These are phyloP conservation scores for Chelonia mydas DNA, from an alignment of 2,797 vertebrate genomes.

Conservation along the genomic window DNA sequence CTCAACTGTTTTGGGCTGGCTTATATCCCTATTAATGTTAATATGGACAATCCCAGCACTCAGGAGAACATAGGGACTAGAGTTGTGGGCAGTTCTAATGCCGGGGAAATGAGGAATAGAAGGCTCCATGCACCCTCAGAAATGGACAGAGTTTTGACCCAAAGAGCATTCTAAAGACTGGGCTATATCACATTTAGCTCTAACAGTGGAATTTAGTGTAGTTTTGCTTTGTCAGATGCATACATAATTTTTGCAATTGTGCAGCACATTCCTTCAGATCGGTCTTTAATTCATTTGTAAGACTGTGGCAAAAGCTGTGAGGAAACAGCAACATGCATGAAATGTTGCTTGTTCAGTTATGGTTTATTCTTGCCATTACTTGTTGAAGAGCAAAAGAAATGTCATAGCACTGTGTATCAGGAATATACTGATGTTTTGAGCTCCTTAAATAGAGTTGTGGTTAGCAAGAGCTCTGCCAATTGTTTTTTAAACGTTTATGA, in stretches of 20 bases:
- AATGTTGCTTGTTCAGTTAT: neutral
- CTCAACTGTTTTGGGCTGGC: neutral
- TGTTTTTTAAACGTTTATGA: neutral
- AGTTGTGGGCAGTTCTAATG: neutral
- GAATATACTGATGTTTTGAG: neutral
- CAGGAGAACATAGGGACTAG: neutral
- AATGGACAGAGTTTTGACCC: neutral
- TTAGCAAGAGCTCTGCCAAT: neutral
- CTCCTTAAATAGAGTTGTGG: neutral
- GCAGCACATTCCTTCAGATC: neutral
- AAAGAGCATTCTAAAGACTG: neutral
- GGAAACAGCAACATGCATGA: neutral
- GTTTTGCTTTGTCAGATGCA: neutral
- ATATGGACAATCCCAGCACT: neutral
- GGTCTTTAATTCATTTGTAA: neutral
- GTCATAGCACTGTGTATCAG: neutral
- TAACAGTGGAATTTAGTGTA: neutral
- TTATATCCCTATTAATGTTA: neutral
- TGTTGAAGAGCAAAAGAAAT: neutral
- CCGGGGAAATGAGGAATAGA: neutral
- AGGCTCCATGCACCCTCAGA: neutral
- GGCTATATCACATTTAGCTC: neutral
- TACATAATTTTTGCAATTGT: neutral
- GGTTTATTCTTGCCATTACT: constrained; percentile 15
- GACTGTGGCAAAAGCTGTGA: neutral